These are phyloP conservation scores for Spilosoma lubricipeda DNA, from an alignment of 2,888 invertebrate species.

Conservation along the genomic window DNA sequence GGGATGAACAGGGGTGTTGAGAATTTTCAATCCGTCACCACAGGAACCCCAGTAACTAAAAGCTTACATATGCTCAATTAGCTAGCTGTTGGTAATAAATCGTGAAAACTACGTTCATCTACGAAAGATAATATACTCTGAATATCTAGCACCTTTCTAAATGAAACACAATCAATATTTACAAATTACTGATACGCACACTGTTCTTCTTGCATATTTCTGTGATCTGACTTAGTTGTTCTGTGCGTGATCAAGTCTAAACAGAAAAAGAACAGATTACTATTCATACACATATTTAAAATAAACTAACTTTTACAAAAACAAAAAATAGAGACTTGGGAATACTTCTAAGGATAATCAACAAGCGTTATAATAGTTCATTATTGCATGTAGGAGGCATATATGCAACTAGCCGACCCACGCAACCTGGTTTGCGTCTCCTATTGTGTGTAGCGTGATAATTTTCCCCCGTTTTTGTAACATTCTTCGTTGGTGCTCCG, in stretches of 20 bases:
- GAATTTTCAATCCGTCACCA: not conserved
- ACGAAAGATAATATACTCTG: not conserved
- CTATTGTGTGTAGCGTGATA: no score
- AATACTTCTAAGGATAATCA: no score
- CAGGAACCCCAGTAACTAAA: not conserved
- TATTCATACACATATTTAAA: not conserved
- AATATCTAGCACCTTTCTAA: not conserved
- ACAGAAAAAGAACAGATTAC: slow-evolving; percentile 16
- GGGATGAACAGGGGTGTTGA: no score
- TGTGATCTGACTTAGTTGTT: slow-evolving; percentile 16
- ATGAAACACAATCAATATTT: not conserved
- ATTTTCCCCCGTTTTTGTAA: no score
- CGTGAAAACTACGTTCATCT: not conserved
- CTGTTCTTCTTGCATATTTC: slow-evolving; percentile 9
- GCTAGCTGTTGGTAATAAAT: not conserved
- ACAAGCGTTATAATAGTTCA: no score
- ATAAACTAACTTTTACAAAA: not conserved
- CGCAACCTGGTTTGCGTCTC: no score
- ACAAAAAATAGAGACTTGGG: no score
- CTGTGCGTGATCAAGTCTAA: slow-evolving; percentile 18
- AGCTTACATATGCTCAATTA: not conserved
- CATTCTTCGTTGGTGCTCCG: no score
- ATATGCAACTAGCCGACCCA: no score
- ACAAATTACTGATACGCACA: slow-evolving; percentile 13
- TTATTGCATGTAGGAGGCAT: no score